Evolutionary conservation across 2,113 vertebrate species (phyloP).

Genomic region (sheep (Ovis aries)): DNA sequence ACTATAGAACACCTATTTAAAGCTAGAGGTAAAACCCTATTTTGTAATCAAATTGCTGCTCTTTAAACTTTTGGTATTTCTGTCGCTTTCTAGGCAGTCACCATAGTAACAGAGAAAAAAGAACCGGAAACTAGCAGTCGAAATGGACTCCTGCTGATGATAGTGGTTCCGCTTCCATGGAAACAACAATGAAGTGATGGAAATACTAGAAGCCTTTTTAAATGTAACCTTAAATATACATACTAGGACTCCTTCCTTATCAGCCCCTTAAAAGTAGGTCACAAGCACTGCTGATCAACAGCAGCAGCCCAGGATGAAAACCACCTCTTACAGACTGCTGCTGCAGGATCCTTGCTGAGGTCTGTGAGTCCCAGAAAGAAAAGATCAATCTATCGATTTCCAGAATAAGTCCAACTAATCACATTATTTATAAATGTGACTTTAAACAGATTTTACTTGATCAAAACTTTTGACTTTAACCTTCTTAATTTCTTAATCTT

Average conservation of each 20-base stretch:
- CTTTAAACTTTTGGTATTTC: constrained; percentile 47
- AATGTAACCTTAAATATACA: neutral
- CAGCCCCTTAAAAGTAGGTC: neutral
- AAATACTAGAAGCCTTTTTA: neutral
- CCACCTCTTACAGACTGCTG: neutral
- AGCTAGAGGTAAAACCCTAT: neutral
- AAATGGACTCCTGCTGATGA: constrained; percentile 23
- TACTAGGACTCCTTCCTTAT: neutral
- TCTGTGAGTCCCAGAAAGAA: neutral
- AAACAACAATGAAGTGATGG: constrained; percentile 22
- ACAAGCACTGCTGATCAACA: neutral
- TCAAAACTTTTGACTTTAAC: neutral
- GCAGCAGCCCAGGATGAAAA: neutral
- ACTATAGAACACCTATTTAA: neutral
- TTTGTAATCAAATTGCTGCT: constrained; percentile 41
- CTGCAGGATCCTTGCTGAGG: neutral
- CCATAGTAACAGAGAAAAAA: constrained; percentile 58
- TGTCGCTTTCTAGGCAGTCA: constrained; percentile 38
- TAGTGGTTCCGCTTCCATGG: constrained; percentile 40
- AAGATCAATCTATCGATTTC: neutral
- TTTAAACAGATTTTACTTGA: neutral
- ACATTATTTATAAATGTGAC: neutral
- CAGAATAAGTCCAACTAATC: neutral
- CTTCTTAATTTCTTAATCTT: neutral
- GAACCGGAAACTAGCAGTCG: constrained; percentile 43